Percentiles rank a stretch among this genome's conserved stretches.
These are phyloP conservation scores for Cheilosia vulpina DNA, from an alignment of 2,888 invertebrate species.

Conservation along the genomic window DNA sequence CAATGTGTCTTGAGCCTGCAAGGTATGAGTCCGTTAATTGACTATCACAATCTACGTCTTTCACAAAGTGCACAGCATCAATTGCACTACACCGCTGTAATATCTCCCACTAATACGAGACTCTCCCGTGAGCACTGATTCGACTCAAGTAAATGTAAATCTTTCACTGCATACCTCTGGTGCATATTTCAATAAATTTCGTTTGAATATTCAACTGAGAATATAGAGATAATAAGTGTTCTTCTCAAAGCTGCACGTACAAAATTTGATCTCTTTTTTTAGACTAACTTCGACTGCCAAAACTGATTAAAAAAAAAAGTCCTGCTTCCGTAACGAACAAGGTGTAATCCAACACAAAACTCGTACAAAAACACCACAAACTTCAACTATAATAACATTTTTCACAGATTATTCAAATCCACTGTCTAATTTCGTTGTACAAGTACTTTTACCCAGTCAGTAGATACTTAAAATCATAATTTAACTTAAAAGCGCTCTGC, in stretches of 20 bases:
- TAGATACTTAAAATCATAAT: no score
- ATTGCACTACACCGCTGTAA: no score
- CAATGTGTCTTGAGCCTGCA: no score
- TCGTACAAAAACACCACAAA: constrained; percentile 30
- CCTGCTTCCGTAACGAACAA: constrained; percentile 2
- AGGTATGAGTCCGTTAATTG: no score
- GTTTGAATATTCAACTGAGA: background rate
- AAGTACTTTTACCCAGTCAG: background rate
- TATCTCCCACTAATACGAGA: no score
- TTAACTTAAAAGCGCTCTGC: no score
- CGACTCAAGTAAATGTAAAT: background rate
- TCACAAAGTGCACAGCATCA: no score
- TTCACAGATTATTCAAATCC: background rate
- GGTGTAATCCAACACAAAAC: constrained; percentile 20
- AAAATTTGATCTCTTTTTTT: constrained; percentile 5
- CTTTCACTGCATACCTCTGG: no score
- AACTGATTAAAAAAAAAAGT: background rate
- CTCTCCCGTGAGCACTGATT: no score
- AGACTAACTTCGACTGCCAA: background rate
- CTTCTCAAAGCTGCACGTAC: background rate
- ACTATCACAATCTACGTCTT: no score
- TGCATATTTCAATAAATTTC: no score
- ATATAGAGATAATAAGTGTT: background rate
- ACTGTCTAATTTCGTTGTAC: background rate
- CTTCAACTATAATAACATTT: constrained; percentile 14